Evolutionary conservation across 2,888 invertebrate species (phyloP).

Genomic region (Aphodius granarius): DNA sequence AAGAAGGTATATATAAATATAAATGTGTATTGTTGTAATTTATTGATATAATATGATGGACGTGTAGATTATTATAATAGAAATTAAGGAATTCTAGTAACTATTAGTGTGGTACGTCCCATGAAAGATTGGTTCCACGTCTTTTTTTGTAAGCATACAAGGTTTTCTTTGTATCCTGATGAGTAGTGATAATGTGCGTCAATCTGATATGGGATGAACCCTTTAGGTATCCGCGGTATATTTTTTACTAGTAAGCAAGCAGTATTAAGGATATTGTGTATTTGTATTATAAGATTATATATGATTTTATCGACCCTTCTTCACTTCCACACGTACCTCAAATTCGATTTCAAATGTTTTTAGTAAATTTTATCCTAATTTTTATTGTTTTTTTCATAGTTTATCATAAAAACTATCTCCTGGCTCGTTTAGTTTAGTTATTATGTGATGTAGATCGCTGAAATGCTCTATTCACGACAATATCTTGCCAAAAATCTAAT

Average conservation of each 20-base stretch:
- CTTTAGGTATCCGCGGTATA: constrained; percentile 35
- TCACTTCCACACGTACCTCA: not conserved
- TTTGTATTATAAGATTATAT: not conserved
- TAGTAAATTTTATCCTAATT: not conserved
- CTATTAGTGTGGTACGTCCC: not conserved
- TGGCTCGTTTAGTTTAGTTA: not conserved
- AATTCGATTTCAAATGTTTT: not conserved
- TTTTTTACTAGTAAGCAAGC: constrained; percentile 31
- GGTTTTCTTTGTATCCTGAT: not conserved
- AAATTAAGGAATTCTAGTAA: not conserved
- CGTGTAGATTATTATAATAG: not conserved
- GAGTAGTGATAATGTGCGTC: not conserved
- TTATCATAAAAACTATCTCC: not conserved
- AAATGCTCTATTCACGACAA: not conserved
- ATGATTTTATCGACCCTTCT: not conserved
- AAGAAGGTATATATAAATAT: constrained; percentile 3
- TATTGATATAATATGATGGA: constrained; percentile 27
- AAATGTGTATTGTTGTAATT: constrained; percentile 33
- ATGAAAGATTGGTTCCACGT: not conserved
- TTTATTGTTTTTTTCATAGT: not conserved
- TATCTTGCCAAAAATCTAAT: not conserved
- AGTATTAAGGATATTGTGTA: not conserved
- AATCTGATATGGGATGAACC: not conserved
- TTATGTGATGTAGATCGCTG: not conserved
- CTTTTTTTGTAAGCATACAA: not conserved